A percentile compares a stretch with the other conserved stretches of the same genome.
Conservation (phyloP, 2,113 vertebrate genomes). For the Equus przewalskii region DNA sequence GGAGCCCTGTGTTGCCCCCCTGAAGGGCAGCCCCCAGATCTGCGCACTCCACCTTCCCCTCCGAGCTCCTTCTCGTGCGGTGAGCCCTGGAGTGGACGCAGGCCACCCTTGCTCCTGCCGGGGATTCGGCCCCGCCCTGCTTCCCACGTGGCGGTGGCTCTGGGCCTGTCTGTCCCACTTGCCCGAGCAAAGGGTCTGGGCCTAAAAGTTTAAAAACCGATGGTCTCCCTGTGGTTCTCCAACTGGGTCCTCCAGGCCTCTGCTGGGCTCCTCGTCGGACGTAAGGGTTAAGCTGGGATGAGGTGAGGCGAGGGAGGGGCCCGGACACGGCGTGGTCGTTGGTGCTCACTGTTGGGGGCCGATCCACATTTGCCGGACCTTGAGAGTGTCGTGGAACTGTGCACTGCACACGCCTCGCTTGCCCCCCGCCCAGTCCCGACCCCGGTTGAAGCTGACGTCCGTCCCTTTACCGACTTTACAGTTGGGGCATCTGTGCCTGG, state of each 20-base stretch:
- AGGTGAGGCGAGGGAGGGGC: not conserved
- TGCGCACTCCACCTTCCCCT: constrained; percentile 57
- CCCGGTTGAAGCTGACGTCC: no score
- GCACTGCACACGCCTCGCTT: accelerated
- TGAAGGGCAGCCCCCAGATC: not conserved
- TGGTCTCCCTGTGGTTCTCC: not conserved
- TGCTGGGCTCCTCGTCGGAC: not conserved
- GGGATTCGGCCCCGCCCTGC: not conserved
- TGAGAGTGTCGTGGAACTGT: accelerated
- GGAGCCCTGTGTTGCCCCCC: not conserved
- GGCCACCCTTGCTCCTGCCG: not conserved
- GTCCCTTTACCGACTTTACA: accelerated
- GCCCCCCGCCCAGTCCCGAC: not conserved
- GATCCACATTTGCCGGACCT: not conserved
- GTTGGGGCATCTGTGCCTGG: no score
- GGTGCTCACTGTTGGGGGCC: accelerated
- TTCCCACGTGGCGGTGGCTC: not conserved
- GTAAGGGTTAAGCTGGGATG: not conserved
- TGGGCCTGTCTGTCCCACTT: not conserved
- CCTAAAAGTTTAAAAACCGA: not conserved
- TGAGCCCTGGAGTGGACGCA: constrained; percentile 73
- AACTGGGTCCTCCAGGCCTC: no score
- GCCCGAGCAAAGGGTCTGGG: not conserved
- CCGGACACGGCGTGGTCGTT: no score
- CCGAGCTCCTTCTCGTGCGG: constrained; percentile 78